Conservation (phyloP, 2,888 invertebrate species). For the Anticlea derivata region DNA sequence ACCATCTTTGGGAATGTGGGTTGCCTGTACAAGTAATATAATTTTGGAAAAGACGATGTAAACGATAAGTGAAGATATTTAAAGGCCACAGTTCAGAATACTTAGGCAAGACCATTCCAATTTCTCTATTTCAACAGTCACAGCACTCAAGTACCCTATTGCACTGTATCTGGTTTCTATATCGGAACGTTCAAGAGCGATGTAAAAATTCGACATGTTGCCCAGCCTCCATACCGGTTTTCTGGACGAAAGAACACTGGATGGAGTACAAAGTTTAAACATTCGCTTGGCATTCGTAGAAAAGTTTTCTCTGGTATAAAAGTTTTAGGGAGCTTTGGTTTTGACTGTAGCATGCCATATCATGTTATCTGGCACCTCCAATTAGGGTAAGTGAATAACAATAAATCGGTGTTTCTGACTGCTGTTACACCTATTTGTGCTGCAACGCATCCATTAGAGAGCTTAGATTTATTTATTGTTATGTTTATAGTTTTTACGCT, state of each 20-base stretch:
- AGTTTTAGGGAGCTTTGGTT: conserved; percentile 18
- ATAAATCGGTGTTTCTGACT: conserved; percentile 34
- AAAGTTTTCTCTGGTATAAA: conserved; percentile 5
- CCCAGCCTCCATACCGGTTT: conserved; percentile 52
- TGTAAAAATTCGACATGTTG: conserved; percentile 62
- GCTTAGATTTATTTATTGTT: conserved; percentile 63
- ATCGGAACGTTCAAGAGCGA: conserved; percentile 57
- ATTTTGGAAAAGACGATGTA: no score
- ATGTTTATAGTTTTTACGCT: conserved; percentile 59
- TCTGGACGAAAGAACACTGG: conserved; percentile 39
- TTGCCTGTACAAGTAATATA: background rate
- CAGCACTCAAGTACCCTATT: conserved; percentile 43
- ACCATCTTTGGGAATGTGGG: background rate
- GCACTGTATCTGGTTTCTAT: conserved; percentile 65
- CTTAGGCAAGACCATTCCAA: conserved; percentile 37
- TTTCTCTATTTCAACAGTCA: conserved; percentile 42
- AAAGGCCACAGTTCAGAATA: no score
- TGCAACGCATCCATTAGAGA: conserved; percentile 54
- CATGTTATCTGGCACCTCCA: conserved; percentile 31
- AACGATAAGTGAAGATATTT: no score
- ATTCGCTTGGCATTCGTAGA: conserved; percentile 19
- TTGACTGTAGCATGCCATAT: conserved; percentile 21
- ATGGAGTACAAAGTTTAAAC: conserved; percentile 20
- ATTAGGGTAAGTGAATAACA: conserved; percentile 39
- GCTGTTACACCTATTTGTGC: conserved; percentile 42